Base-by-base conservation (phyloP, 2,888 invertebrate genomes). In the Mesodorylaimus sp. region DNA sequence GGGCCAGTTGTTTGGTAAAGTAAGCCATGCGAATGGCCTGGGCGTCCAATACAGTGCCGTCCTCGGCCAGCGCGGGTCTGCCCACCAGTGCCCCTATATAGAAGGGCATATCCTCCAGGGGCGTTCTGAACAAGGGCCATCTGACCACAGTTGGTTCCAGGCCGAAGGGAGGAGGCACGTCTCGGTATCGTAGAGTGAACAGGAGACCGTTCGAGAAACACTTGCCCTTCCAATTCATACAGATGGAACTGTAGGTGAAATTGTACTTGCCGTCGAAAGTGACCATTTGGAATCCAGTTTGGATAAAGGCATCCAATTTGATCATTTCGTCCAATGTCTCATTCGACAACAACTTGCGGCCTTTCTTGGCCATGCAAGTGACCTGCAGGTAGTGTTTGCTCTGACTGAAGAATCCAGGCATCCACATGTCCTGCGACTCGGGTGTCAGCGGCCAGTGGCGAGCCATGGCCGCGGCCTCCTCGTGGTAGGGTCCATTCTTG, bases 381-480 rank as follows among this genome's bases (percentile, higher is more conserved):
- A n/a, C n/a, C n/a, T n/a, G n/a, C n/a, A n/a, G n/a, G n/a, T n/a
- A n/a, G n/a, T n/a, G n/a, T n/a, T n/a, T n/a, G n/a, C n/a, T n/a
- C n/a, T n/a, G n/a, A n/a, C n/a, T n/a, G n/a, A n/a, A n/a, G n/a
- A n/a, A n/a, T n/a, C 32, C 32, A 16, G 32, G 32, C 32, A 32
- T 32, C 10, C 16, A 32, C 32, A 16, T 16, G 16, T 32, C 32
- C n/a, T n/a, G n/a, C n/a, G n/a, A n/a, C n/a, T n/a, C n/a, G n/a
- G n/a, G n/a, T n/a, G n/a, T n/a, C n/a, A n/a, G n/a, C 27, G 44
- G 44, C 24, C 24, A 43, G 27, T 43, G 44, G 13, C 78, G 76
- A 64, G 87, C 86, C n/a, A 84, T 82, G 48, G 84, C 76, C 26
- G 78, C 76, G 57, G 86, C 74, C 65, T 87, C 87, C 28, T 58